Percentiles rank a stretch among this genome's conserved stretches.
These are phyloP conservation scores for Lasaia peninsularis DNA, from an alignment of 1,140 invertebrate genomes.

Conservation along the genomic window DNA sequence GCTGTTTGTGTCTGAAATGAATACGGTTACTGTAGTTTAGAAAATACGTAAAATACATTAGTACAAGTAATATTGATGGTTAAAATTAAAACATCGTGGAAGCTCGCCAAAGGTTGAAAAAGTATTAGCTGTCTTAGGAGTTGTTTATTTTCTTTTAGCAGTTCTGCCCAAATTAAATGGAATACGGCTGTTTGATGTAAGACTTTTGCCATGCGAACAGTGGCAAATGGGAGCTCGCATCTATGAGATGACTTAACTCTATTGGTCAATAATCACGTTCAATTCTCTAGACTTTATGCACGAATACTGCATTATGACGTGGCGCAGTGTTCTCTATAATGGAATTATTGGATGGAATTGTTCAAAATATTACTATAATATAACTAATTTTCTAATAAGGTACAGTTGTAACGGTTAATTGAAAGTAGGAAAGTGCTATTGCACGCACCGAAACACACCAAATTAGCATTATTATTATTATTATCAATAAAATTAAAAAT, in stretches of 20 bases:
- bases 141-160: slow-evolving; percentile 24
- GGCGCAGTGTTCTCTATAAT: slow-evolving; percentile 38
- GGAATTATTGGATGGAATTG: slow-evolving; percentile 72
- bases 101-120: slow-evolving; percentile 68
- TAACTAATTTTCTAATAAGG: slow-evolving; percentile 52
- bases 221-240: slow-evolving; percentile 23
- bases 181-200: slow-evolving; percentile 7
- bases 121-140: slow-evolving; percentile 33
- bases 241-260: slow-evolving; percentile 25
- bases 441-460: slow-evolving; percentile 74
- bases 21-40: slow-evolving; percentile 62
- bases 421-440: slow-evolving; percentile 73
- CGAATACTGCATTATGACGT: slow-evolving; percentile 15
- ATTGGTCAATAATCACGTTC: slow-evolving; percentile 32
- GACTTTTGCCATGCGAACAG: slow-evolving; percentile 16
- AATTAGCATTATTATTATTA: slow-evolving; percentile 58
- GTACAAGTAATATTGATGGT: slow-evolving; percentile 38
- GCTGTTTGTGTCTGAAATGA: slow-evolving; percentile 53
- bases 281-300: slow-evolving; percentile 19
- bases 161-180: slow-evolving; percentile 23
- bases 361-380: slow-evolving; percentile 46
- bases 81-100: slow-evolving; percentile 34
- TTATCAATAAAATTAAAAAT: slow-evolving; percentile 51
- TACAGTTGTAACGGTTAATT: slow-evolving; percentile 50
- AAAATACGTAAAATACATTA: slow-evolving; percentile 44